Base-by-base conservation (phyloP, 1,140 invertebrate species). In the Melipona quadrifasciata region DNA sequence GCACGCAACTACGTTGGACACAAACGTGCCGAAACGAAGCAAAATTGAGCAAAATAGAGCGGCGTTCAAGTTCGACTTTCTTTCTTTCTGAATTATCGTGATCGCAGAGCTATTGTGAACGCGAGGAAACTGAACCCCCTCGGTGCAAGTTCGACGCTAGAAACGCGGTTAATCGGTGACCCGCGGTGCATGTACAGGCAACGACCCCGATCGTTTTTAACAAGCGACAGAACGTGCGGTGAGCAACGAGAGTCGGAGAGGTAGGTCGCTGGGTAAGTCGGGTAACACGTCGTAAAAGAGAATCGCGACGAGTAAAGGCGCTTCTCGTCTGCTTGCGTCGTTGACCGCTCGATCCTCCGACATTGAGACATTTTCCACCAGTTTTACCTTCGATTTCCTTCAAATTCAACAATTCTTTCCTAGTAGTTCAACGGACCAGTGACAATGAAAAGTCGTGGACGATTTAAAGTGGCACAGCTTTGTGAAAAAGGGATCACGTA, bases 161-260 rank as follows among this genome's bases (percentile, higher is more conserved):
- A 92, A 92, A 92, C 83, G 85, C 90, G 91, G 91, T 87, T 92
- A 89, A 89, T 80, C 86, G 86, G 84, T 91, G 91, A 92, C 88
- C 90, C 39, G 39, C 8, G 8, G 6, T 80, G 86, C 86, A 80
- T 57, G 58, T 78, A 89, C 85, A 87, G 77, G 76, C 68, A 84
- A 87, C 90, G 93, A 92, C 93, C 93, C 93, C 92, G 89, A 93
- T 94, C 89, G 90, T 93, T 93, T 94, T 91, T 93, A 92, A 89
- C 90, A 47, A 10, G 88, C 90, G 70, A 68, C 84, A 64, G 78
- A 71, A 24, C 67, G 27, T 73, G 73, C 82, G 73, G 8, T 70
- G 34, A 70, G 51, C 71, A 27, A 11, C 57, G 34, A 55, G 27
- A 73, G 78, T 85, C 87, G 39, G 39, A 82, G 82, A 83, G 82